A percentile compares a stretch with the other conserved stretches of the same genome.
Evolutionary conservation across 2,888 invertebrate species (phyloP).

Genomic region (Geophilus truncorum): DNA sequence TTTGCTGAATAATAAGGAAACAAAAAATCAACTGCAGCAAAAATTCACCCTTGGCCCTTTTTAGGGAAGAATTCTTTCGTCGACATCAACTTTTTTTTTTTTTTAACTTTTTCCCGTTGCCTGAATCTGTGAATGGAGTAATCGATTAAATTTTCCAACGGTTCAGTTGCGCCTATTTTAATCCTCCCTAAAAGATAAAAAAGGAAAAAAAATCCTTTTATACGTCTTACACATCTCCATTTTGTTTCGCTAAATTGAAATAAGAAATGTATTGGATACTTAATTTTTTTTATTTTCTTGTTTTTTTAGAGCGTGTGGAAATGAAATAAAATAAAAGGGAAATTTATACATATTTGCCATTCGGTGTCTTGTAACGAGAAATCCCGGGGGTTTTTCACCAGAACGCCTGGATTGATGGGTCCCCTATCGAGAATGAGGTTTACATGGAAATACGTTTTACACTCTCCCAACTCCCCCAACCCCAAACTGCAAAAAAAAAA

Average conservation of each 20-base stretch:
- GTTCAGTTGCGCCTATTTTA: not conserved
- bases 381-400: not conserved
- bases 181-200: not conserved
- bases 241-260: not conserved
- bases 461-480: too few relatives aligned
- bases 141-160: not conserved
- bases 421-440: not conserved
- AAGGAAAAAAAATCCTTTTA: not conserved
- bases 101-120: not conserved
- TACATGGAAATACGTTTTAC: not conserved
- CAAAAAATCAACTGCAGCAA: not conserved
- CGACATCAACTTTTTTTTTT: too few relatives aligned
- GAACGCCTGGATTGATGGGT: not conserved
- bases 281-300: not conserved
- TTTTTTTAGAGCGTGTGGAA: not conserved
- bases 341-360: too few relatives aligned
- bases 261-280: too few relatives aligned
- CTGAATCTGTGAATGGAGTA: not conserved
- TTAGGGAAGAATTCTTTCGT: too few relatives aligned
- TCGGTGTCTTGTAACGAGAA: not conserved
- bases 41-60: not conserved
- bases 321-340: not conserved
- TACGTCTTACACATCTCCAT: not conserved
- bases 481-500: too few relatives aligned
- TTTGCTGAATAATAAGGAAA: not conserved